Evolutionary conservation across 2,113 vertebrate species (phyloP).

Genomic region (Sylvicapra grimmia): DNA sequence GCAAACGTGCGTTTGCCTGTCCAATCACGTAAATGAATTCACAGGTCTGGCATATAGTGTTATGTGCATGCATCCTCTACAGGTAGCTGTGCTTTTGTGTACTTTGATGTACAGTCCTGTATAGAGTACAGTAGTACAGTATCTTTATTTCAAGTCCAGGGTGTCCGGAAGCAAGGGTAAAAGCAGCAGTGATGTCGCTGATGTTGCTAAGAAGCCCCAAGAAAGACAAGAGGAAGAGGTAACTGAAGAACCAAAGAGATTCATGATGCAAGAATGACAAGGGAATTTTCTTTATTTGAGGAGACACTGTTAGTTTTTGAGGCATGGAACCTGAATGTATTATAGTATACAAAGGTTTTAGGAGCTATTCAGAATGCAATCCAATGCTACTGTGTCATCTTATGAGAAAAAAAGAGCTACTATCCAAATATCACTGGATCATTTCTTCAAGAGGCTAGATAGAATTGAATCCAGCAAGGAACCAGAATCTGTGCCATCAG

Average conservation of each 20-base stretch:
- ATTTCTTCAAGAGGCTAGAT: background rate
- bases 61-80: background rate
- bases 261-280: background rate
- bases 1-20: background rate
- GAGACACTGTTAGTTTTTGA: background rate
- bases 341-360: background rate
- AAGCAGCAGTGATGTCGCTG: background rate
- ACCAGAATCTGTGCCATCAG: background rate
- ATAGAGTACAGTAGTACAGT: background rate
- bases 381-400: background rate
- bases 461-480: background rate
- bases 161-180: background rate
- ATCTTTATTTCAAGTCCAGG: background rate
- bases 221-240: background rate
- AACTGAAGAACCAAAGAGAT: background rate
- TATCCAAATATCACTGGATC: background rate
- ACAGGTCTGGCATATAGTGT: background rate
- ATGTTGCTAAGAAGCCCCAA: background rate
- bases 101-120: background rate
- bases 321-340: background rate
- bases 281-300: background rate
- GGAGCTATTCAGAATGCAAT: background rate
- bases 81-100: background rate
- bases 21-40: background rate
- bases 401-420: background rate